Evolutionary conservation across 2,113 vertebrate species (phyloP), one percentile per base, ranked within the genome.

Genomic region (Motacilla tschutschensis): DNA sequence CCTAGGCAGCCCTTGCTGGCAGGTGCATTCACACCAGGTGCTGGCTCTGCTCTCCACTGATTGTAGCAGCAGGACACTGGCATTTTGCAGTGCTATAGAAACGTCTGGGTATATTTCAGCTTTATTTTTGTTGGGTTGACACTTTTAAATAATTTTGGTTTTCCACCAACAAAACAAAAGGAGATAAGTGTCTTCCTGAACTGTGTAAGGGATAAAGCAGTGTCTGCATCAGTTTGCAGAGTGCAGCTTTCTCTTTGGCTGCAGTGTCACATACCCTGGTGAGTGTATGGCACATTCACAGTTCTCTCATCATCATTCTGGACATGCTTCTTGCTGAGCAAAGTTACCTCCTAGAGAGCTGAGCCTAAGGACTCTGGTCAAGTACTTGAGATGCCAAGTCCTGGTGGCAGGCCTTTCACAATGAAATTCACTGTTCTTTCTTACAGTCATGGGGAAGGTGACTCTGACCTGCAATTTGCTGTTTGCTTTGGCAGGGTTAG

Each of bases 1-100:
- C 35, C 41, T 15, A 38, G n/a, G 80, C 60, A 91, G 87, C 41
- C n/a, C 60, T 57, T 43, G 41, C 41, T 90, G 58, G 35, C 93
- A 94, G 90, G 65, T 85, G 84, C 65, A 24, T 65, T 87, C 92
- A 62, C 93, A 78, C 35, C 69, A 64, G 82, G 84, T 66, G 73
- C 73, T 92, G 88, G 79, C 84, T 91, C 75, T 50, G 31, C 29
- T 85, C 81, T 88, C 69, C 43, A 63, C 38, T 74, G 50, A 80
- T 33, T 35, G 8, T 31, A 79, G 41, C 90, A 84, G 60, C 53
- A 87, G 60, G 84, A 60, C 1, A 2, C 26, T 62, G 75, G 64
- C 57, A 87, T 88, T 85, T 82, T 77, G 57, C 46, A 57, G 35
- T 10, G n/a, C 13, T 43, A 65, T 17, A 64, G 43, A 87, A 58